Evolutionary conservation across 1,140 invertebrate genomes (phyloP).

Genomic region (Lepidotrigona ventralis): DNA sequence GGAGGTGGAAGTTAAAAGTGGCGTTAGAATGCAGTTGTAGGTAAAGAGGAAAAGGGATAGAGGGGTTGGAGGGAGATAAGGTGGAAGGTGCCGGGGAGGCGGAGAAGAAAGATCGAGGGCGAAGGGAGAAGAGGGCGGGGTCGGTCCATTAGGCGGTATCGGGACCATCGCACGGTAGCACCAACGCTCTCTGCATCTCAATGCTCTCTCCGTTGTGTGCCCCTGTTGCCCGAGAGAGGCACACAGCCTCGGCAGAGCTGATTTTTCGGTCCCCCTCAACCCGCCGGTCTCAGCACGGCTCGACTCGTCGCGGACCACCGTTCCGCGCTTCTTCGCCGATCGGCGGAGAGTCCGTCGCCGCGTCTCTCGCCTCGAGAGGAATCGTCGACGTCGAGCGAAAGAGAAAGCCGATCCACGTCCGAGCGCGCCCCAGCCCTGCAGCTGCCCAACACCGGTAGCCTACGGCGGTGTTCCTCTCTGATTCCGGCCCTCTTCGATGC

Average conservation of each 20-base stretch:
- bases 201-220: slow-evolving; percentile 64
- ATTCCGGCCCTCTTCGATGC: slow-evolving; percentile 54
- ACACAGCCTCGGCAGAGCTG: slow-evolving; percentile 52
- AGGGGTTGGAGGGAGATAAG: slow-evolving; percentile 33
- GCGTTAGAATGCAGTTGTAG: slow-evolving; percentile 51
- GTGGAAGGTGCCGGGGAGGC: slow-evolving; percentile 56
- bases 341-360: neutral
- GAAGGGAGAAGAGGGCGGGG: slow-evolving; percentile 70
- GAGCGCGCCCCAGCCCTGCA: slow-evolving; percentile 63
- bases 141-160: slow-evolving; percentile 80
- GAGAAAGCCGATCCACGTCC: slow-evolving; percentile 39
- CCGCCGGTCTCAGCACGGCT: too few species aligned
- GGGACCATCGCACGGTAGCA: slow-evolving; percentile 80
- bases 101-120: slow-evolving; percentile 67
- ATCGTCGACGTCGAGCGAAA: slow-evolving; percentile 47
- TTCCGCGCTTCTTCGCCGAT: slow-evolving; percentile 3
- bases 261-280: slow-evolving; percentile 65
- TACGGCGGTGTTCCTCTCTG: slow-evolving; percentile 74
- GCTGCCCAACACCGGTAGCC: slow-evolving; percentile 76
- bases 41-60: slow-evolving; percentile 1
- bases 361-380: slow-evolving; percentile 28
- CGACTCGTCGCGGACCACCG: slow-evolving; percentile 26
- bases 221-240: slow-evolving; percentile 50
- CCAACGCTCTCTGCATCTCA: slow-evolving; percentile 80
- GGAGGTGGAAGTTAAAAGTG: slow-evolving; percentile 49